phyloP scores from a whole-genome alignment of 2,888 invertebrate genomes.

The Drosophila meridiana region DNA sequence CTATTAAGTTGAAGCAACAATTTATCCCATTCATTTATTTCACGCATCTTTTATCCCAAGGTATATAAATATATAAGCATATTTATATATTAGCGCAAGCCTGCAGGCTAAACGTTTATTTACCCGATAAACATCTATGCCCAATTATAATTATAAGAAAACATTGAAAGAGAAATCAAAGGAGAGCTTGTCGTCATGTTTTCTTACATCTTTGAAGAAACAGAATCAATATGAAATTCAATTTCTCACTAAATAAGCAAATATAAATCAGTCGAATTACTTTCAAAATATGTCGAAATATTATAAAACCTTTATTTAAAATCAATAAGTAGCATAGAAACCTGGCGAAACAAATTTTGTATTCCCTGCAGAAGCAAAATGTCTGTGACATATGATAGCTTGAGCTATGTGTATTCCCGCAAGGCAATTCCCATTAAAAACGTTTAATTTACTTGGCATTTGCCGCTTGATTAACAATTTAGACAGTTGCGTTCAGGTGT shows the following conservation, averaged over 20 bases:
- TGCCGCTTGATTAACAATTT: conserved; percentile 22
- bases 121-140: no score
- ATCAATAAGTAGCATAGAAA: not conserved
- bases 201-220: not conserved
- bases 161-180: not conserved
- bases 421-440: not conserved
- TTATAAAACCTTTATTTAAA: not conserved
- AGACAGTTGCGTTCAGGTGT: conserved; percentile 16
- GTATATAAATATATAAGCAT: no score
- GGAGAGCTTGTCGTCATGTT: fast-evolving
- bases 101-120: no score
- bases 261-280: not conserved
- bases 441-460: conserved; percentile 20
- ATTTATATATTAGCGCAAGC: no score
- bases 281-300: not conserved
- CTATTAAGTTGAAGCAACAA: no score
- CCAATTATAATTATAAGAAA: conserved; percentile 2
- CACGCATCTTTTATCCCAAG: no score
- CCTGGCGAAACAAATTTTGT: not conserved
- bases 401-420: not conserved
- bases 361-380: not conserved
- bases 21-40: no score
- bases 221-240: not conserved
- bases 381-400: not conserved
- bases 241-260: not conserved